Evolutionary conservation across 2,888 invertebrate genomes (phyloP).

Genomic region (Koerneria pararmatus): DNA sequence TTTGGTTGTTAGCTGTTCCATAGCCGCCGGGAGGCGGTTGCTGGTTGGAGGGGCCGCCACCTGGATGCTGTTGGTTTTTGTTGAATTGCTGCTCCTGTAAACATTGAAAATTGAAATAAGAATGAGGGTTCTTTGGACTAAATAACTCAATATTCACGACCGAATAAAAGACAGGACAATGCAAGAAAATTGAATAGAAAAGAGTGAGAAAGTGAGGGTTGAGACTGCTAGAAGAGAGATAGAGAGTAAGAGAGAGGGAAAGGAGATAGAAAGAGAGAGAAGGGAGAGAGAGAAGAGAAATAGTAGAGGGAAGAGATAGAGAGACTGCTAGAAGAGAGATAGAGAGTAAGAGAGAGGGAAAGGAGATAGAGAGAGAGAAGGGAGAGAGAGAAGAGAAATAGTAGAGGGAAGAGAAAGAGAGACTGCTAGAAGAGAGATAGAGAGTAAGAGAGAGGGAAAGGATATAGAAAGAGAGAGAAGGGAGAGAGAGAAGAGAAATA

Average conservation of each 20-base stretch:
- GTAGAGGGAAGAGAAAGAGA: background rate
- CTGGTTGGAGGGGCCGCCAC: background rate
- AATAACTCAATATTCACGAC: background rate
- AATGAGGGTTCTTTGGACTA: background rate
- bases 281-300: background rate
- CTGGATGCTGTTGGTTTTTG: background rate
- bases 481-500: background rate
- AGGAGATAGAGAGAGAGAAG: background rate
- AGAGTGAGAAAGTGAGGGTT: background rate
- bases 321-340: background rate
- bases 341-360: background rate
- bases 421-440: background rate
- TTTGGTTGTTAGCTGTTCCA: no score
- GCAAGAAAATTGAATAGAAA: background rate
- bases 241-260: background rate
- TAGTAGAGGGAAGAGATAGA: background rate
- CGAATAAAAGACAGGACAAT: conserved; percentile 4
- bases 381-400: background rate
- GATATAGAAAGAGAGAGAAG: background rate
- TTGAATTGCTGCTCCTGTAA: conserved; percentile 11
- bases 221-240: no score
- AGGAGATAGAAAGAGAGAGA: background rate
- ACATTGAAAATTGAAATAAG: background rate
- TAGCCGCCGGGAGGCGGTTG: background rate
- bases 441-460: background rate